phyloP scores from a whole-genome alignment of 1,140 invertebrate genomes.

The Lucilia cuprina region DNA sequence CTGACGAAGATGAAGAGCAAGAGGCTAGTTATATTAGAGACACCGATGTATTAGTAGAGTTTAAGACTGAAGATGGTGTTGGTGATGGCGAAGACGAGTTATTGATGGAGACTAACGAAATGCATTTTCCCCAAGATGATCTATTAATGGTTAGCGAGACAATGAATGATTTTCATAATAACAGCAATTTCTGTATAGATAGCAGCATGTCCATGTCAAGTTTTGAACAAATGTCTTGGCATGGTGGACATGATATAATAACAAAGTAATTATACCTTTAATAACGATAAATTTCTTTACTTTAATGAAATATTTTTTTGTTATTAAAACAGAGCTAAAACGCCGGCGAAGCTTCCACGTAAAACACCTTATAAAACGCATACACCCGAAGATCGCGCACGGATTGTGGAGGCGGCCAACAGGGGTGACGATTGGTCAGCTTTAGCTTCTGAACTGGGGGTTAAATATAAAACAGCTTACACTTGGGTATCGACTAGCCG shows the following conservation, averaged over 20 bases:
- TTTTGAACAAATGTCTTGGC: slow-evolving; percentile 1
- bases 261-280: not conserved
- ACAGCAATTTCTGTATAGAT: not conserved
- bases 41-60: slow-evolving; percentile 7
- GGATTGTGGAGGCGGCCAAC: slow-evolving; percentile 36
- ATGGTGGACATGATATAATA: not conserved
- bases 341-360: not conserved
- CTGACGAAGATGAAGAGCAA: not conserved
- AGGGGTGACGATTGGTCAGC: slow-evolving; percentile 30
- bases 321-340: not conserved
- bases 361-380: slow-evolving; percentile 30
- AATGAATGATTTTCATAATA: not conserved
- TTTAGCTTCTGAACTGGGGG: slow-evolving; percentile 5
- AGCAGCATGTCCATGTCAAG: not conserved
- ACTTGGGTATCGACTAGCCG: slow-evolving; percentile 27
- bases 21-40: slow-evolving; percentile 10
- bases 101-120: not conserved
- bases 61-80: not conserved
- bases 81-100: too few species aligned
- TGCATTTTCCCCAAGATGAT: slow-evolving; percentile 19
- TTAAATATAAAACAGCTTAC: slow-evolving; percentile 36
- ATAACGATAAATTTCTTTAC: not conserved
- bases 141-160: slow-evolving; percentile 8
- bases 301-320: not conserved
- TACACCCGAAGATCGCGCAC: slow-evolving; percentile 11